Evolutionary conservation across 2,888 invertebrate species (phyloP).

Genomic region (Philonicus albiceps): DNA sequence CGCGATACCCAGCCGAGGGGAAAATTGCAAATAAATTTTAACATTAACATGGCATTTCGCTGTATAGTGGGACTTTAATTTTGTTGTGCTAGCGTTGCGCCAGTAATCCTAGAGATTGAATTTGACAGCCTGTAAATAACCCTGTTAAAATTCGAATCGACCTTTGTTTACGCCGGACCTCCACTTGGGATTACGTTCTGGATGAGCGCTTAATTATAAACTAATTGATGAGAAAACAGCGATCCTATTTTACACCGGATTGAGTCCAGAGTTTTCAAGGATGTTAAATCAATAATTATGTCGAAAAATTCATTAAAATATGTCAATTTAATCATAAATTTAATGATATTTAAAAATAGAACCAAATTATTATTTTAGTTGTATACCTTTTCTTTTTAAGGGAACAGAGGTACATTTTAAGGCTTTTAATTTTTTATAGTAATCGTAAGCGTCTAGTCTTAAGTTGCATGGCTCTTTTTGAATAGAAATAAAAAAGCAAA

Average conservation of each 20-base stretch:
- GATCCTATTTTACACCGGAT: background rate
- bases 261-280: background rate
- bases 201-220: background rate
- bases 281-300: background rate
- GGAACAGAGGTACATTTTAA: too few relatives aligned
- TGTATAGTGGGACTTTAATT: background rate
- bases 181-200: background rate
- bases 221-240: background rate
- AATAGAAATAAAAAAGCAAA: too few relatives aligned
- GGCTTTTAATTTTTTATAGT: too few relatives aligned
- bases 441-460: too few relatives aligned
- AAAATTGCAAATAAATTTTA: background rate
- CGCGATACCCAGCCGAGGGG: background rate
- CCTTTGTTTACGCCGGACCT: background rate
- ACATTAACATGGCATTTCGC: background rate
- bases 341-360: too few relatives aligned
- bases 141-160: background rate
- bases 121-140: background rate
- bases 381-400: too few relatives aligned
- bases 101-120: background rate
- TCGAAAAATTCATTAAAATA: background rate
- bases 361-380: too few relatives aligned
- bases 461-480: too few relatives aligned
- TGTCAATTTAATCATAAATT: too few relatives aligned
- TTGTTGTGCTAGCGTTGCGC: background rate